These are phyloP conservation scores for Paramisgurnus dabryanus DNA, from an alignment of 2,113 vertebrate genomes.

Conservation along the genomic window DNA sequence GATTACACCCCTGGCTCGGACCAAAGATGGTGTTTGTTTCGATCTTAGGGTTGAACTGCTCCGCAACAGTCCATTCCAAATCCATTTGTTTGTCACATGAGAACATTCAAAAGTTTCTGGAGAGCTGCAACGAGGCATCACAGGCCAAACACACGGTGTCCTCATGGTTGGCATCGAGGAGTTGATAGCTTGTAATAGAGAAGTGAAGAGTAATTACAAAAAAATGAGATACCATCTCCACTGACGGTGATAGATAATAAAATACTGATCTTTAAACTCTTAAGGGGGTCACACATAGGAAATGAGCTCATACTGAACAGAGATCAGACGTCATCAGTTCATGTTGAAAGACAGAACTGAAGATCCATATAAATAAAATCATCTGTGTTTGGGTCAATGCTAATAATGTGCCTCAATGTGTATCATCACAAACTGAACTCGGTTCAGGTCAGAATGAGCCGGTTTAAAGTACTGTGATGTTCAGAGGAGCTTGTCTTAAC, in stretches of 20 bases:
- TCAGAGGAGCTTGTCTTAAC: too few relatives aligned
- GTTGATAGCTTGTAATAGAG: too few relatives aligned
- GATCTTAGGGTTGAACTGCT: not conserved
- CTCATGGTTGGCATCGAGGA: too few relatives aligned
- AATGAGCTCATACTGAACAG: not conserved
- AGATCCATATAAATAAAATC: not conserved
- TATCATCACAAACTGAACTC: not conserved
- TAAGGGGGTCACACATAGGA: too few relatives aligned
- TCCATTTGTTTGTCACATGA: not conserved
- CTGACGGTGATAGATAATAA: too few relatives aligned
- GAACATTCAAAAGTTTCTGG: too few relatives aligned
- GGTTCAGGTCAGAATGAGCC: not conserved
- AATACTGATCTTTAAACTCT: too few relatives aligned
- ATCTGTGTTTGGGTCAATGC: not conserved
- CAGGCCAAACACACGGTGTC: too few relatives aligned
- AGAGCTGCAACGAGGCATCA: too few relatives aligned
- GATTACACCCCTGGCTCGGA: not conserved
- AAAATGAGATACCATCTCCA: too few relatives aligned
- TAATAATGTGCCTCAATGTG: not conserved
- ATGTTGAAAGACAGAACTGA: not conserved
- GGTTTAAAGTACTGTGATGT: not conserved
- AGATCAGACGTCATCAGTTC: too few relatives aligned
- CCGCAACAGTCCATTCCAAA: not conserved
- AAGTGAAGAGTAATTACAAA: too few relatives aligned
- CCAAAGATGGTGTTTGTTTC: not conserved